phyloP scores from a whole-genome alignment of 2,797 vertebrate genomes.

The Loriculus beryllinus region DNA sequence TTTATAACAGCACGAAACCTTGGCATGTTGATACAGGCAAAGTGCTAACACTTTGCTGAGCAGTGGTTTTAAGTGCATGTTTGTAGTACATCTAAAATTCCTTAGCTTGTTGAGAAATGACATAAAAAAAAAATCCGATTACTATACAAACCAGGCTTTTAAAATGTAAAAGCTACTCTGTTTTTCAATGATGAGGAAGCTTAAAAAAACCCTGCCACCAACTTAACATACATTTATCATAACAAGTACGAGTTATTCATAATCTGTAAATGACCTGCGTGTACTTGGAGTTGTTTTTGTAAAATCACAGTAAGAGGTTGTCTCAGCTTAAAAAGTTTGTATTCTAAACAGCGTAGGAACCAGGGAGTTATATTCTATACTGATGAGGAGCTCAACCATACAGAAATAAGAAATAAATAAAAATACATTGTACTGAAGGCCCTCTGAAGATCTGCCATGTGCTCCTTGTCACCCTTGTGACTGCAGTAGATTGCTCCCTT shows the following conservation, averaged over 20 bases:
- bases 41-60: not conserved
- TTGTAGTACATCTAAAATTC: slow-evolving; percentile 1
- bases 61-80: not conserved
- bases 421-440: not conserved
- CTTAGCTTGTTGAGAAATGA: not conserved
- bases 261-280: not conserved
- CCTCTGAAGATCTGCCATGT: not conserved
- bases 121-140: not conserved
- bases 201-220: not conserved
- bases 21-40: not conserved
- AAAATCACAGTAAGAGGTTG: not conserved
- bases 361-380: not conserved
- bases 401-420: not conserved
- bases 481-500: not conserved
- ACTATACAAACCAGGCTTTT: not conserved
- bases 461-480: not conserved
- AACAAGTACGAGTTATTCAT: not conserved
- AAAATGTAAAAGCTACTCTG: not conserved
- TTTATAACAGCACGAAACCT: not conserved
- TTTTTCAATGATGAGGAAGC: not conserved
- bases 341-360: not conserved
- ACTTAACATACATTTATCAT: not conserved
- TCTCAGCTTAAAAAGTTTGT: not conserved
- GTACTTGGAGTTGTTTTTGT: not conserved
- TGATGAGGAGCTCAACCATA: not conserved